Base-by-base conservation (phyloP, 1,140 invertebrate genomes). In the Drosophila orena region DNA sequence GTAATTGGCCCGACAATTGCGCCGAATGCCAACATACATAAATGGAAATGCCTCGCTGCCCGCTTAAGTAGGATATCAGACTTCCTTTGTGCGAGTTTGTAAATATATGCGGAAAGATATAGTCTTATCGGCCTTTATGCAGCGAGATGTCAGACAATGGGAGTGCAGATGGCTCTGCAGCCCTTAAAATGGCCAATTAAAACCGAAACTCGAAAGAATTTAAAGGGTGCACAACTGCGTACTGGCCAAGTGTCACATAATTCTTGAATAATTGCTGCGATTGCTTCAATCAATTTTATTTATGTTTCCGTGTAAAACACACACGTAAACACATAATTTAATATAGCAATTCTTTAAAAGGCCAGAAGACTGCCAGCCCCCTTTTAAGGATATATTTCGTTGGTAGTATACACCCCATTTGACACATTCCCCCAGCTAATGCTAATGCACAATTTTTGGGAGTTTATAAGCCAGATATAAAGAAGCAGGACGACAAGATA, bases 1-100 rank as follows among this genome's bases (percentile, higher is more conserved):
- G 76, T 89, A 88, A 89, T 88, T 88, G 83, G 84, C 79, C 79
- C 77, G 83, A 88, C 83, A 88, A 88, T 89, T 88, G 83, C 84
- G 70, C 59, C 66, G 81, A 86, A 81, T 76, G 52, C 47, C 22
- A 24, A n/a, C 46, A 7, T 61, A n/a, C 46, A 14, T 61, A 76
- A 88, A 81, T 71, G 55, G 57, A 69, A 88, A 83, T 71, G 83
- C 79, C 57, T 88, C 79, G 46, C 71, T 86, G 79, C 70, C 79
- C 71, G 70, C 79, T 76, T 60, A 86, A 88, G 83, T 88, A 79
- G 81, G 79, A 81, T 83, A 83, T 77, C 11, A 24, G 46, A 47
- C 42, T 30, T 49, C 49, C 43, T 70, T 66, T 79, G 62, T 71
- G 14, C 11, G 43, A 50, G 30, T 42, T 56, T 56, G 17, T 24